A percentile compares a stretch with the other conserved stretches of the same genome.
These are phyloP conservation scores for Bursaphelenchus mucronatus DNA, from an alignment of 1,140 invertebrate species.

Conservation along the genomic window DNA sequence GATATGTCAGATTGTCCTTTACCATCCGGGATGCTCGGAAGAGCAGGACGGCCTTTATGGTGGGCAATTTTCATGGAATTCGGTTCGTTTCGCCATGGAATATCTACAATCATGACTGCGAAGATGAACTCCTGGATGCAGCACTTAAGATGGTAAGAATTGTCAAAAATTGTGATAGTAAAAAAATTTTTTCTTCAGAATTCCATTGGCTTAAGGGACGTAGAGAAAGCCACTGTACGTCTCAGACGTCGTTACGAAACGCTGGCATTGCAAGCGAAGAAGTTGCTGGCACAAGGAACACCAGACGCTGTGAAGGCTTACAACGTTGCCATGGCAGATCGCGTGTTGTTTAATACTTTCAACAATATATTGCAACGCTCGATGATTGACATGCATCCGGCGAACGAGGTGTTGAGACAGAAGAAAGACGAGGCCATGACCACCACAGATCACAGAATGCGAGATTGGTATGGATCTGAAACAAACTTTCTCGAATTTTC, in stretches of 20 bases:
- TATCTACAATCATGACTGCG: not conserved
- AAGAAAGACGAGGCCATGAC: conserved; percentile 1
- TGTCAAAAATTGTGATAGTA: too few species aligned
- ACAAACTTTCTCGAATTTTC: conserved; percentile 1
- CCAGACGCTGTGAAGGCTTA: not conserved
- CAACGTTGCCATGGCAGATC: conserved; percentile 3
- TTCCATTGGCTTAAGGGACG: too few species aligned
- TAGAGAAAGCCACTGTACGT: too few species aligned
- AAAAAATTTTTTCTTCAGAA: too few species aligned
- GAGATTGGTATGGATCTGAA: conserved; percentile 13
- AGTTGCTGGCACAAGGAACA: not conserved
- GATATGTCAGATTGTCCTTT: conserved; percentile 11
- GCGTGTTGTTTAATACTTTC: conserved; percentile 5
- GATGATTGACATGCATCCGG: conserved; percentile 12
- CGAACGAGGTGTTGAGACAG: not conserved
- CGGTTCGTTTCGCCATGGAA: conserved; percentile 19
- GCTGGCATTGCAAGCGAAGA: not conserved
- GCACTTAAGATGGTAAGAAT: too few species aligned
- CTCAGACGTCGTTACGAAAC: conserved; percentile 4
- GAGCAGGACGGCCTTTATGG: not conserved
- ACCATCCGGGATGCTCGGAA: conserved; percentile 2
- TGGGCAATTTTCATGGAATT: conserved; percentile 18
- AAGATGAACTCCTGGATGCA: too few species aligned
- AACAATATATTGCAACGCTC: conserved; percentile 5
- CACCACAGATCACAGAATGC: not conserved